A percentile compares a stretch with the other conserved stretches of the same genome.
phyloP scores from a whole-genome alignment of 1,140 invertebrate species.

The Trachymyrmex cornetzi region DNA sequence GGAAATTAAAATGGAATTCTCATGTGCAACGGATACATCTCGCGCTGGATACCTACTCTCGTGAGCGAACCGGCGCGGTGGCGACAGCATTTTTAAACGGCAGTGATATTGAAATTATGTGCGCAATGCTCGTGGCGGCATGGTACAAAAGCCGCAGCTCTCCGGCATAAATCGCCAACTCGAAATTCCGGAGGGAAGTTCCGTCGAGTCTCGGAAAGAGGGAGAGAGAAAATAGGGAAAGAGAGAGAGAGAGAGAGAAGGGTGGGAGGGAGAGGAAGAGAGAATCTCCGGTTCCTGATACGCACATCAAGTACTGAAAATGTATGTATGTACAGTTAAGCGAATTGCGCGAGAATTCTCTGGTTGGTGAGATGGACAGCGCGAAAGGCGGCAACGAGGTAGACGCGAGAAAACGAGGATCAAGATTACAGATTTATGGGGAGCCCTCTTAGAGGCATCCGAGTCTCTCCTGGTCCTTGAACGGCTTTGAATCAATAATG shows the following conservation, averaged over 20 bases:
- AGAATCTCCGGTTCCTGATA: slow-evolving; percentile 50
- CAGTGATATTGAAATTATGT: slow-evolving; percentile 75
- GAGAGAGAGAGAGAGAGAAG: background rate
- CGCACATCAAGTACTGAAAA: slow-evolving; percentile 61
- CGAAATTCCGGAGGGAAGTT: slow-evolving; percentile 68
- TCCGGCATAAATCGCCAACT: slow-evolving; percentile 67
- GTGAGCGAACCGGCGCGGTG: slow-evolving; percentile 16
- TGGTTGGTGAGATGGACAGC: slow-evolving; percentile 14
- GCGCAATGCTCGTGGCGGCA: slow-evolving; percentile 71
- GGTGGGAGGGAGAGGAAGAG: background rate
- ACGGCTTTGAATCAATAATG: slow-evolving; percentile 51
- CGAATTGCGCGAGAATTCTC: slow-evolving; percentile 48
- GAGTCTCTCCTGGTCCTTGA: slow-evolving; percentile 23
- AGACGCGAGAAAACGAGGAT: slow-evolving; percentile 50
- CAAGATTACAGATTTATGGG: slow-evolving; percentile 71
- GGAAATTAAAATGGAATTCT: slow-evolving; percentile 60
- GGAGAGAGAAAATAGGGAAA: background rate
- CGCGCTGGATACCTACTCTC: background rate
- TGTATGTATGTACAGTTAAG: slow-evolving; percentile 13
- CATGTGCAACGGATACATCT: slow-evolving; percentile 35
- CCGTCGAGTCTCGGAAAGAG: slow-evolving; percentile 4
- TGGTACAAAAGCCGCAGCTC: slow-evolving; percentile 64
- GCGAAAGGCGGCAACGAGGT: slow-evolving; percentile 36
- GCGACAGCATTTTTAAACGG: slow-evolving; percentile 43
- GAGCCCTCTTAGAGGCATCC: slow-evolving; percentile 43